Evolutionary conservation across 92 coral and sea anemone genomes (phyloP), one percentile per base, ranked within the genome.

Genomic region (Plumapathes pennacea): DNA sequence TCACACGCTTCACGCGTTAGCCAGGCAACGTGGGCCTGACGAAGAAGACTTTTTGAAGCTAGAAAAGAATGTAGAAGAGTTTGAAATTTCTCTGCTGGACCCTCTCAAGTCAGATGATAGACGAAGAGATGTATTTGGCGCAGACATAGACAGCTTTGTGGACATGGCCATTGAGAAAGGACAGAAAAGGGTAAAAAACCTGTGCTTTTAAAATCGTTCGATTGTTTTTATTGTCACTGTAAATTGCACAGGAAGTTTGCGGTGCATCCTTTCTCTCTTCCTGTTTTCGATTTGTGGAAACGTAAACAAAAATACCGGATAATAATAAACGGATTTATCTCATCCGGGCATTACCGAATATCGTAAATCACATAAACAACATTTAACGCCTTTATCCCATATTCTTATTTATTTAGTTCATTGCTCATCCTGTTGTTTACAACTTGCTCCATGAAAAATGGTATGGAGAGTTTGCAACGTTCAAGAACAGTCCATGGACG

Each of bases 181-280:
- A 17, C 72, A 65, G 23, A 65, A 65, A 23, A 65, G 52, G 72
- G 72, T 65, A n/a, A n/a, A n/a, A n/a, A n/a, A n/a, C n/a, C n/a
- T n/a, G n/a, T n/a, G n/a, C n/a, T n/a, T n/a, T n/a, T n/a, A n/a
- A n/a, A n/a, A n/a, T n/a, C n/a, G n/a, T n/a, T n/a, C n/a, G n/a
- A n/a, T n/a, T n/a, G n/a, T n/a, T n/a, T n/a, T n/a, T n/a, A n/a
- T n/a, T n/a, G n/a, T n/a, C n/a, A n/a, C n/a, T n/a, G n/a, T n/a
- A n/a, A n/a, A n/a, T n/a, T n/a, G n/a, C n/a, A n/a, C n/a, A n/a
- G n/a, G n/a, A n/a, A n/a, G n/a, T n/a, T n/a, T n/a, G n/a, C n/a
- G n/a, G n/a, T n/a, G n/a, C n/a, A n/a, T n/a, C n/a, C n/a, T n/a
- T n/a, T n/a, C n/a, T n/a, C n/a, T n/a, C n/a, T n/a, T n/a, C n/a